Percentiles rank a stretch among this genome's conserved stretches.
phyloP scores from a whole-genome alignment of 2,888 invertebrate species.

The Perdita meconis region DNA sequence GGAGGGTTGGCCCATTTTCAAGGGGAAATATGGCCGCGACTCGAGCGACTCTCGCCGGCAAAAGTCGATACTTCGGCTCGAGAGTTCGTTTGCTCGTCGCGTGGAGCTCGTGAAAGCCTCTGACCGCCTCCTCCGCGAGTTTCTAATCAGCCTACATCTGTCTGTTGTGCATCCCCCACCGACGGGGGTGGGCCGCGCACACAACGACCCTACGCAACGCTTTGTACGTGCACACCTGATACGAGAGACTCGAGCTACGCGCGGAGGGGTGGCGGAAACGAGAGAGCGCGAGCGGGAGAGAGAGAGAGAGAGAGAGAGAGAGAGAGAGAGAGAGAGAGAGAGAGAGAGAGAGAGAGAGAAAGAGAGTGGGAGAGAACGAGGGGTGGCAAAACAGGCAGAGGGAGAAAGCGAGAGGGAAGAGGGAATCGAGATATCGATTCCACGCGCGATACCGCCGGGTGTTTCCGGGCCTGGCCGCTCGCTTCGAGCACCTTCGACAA shows the following conservation, averaged over 20 bases:
- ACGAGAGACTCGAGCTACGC: conserved; percentile 7
- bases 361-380: conserved; percentile 60
- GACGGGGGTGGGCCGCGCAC: conserved; percentile 11
- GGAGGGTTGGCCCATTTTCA: conserved; percentile 69
- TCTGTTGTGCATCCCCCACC: conserved; percentile 46
- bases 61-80: conserved; percentile 66
- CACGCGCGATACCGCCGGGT: conserved; percentile 71
- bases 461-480: conserved; percentile 68
- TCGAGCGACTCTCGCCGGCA: conserved; percentile 54
- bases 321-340: conserved; percentile 12
- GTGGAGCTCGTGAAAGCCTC: conserved; percentile 40
- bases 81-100: conserved; percentile 58
- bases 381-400: too few relatives aligned
- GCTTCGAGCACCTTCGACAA: conserved; percentile 70
- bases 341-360: background rate
- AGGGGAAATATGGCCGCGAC: conserved; percentile 61
- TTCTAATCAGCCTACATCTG: conserved; percentile 71
- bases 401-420: conserved; percentile 18
- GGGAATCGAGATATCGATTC: conserved; percentile 72
- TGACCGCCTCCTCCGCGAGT: conserved; percentile 54
- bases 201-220: conserved; percentile 34
- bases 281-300: too few relatives aligned
- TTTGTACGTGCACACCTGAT: conserved; percentile 57
- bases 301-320: conserved; percentile 14
- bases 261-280: conserved; percentile 7